These are phyloP conservation scores for Parochlus steinenii DNA, from an alignment of 2,888 invertebrate genomes.

Conservation along the genomic window DNA sequence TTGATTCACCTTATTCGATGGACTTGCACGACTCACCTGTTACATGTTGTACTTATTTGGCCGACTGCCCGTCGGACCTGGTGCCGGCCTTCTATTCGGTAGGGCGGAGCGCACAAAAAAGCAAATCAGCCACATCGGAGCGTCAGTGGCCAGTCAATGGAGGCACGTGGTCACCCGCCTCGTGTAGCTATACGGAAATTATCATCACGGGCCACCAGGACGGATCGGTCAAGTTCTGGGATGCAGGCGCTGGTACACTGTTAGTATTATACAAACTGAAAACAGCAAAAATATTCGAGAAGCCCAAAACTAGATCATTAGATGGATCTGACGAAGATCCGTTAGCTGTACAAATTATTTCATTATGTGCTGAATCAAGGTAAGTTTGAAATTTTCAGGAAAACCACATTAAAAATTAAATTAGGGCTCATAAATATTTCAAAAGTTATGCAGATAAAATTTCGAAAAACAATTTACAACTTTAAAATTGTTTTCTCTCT, in stretches of 20 bases:
- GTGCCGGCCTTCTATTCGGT: constrained; percentile 97
- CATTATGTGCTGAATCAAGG: constrained; percentile 86
- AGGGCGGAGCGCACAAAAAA: constrained; percentile 58
- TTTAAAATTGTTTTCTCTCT: no score
- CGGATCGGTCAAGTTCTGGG: constrained; percentile 98
- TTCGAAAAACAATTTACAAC: no score
- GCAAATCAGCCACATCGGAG: constrained; percentile 70
- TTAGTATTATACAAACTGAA: constrained; percentile 96
- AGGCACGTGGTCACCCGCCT: constrained; percentile 89
- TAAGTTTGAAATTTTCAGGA: constrained; percentile 23
- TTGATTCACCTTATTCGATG: constrained; percentile 99
- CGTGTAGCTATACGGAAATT: constrained; percentile 94
- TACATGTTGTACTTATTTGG: constrained; percentile 91
- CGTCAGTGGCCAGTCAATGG: constrained; percentile 94
- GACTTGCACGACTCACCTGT: constrained; percentile 98
- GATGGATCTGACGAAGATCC: constrained; percentile 65
- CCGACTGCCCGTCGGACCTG: constrained; percentile 94
- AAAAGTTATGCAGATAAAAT: no score
- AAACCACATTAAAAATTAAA: no score
- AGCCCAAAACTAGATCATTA: constrained; percentile 42
- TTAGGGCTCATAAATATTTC: no score
- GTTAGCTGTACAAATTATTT: constrained; percentile 75
- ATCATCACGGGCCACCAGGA: constrained; percentile 98
- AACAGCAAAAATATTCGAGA: constrained; percentile 61
- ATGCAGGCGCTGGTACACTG: constrained; percentile 88